Conservation (phyloP, 35 echinoderm and acorn worm species). For the Heliocidaris tuberculata region DNA sequence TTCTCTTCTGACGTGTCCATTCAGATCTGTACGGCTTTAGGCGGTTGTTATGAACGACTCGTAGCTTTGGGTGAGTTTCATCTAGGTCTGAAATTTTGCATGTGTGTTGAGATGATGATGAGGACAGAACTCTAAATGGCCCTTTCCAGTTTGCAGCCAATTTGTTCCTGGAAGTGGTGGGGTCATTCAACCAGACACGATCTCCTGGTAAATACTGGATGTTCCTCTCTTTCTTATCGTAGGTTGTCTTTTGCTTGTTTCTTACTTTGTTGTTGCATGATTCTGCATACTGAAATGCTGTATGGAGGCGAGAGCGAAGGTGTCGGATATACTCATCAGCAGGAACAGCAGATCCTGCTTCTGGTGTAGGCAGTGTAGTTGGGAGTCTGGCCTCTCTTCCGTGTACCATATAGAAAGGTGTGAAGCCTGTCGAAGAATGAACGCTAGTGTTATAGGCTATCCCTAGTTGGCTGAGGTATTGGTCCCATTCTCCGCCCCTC, state of each 20-base stretch:
- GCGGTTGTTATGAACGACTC: background rate
- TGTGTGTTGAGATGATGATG: background rate
- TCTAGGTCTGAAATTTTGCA: background rate
- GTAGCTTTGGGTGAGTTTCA: background rate
- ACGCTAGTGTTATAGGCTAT: slow-evolving; percentile 1
- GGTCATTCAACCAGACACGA: background rate
- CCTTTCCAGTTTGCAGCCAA: background rate
- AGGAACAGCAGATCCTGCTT: background rate
- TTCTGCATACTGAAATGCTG: background rate
- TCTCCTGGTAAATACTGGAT: background rate
- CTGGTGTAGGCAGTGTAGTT: background rate
- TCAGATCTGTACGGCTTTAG: background rate
- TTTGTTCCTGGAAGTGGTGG: background rate
- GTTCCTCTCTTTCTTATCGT: background rate
- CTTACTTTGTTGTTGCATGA: background rate
- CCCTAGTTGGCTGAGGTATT: background rate
- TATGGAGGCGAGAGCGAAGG: background rate
- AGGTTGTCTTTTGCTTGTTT: background rate
- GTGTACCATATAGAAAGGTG: background rate
- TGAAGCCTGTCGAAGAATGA: background rate
- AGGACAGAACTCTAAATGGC: background rate
- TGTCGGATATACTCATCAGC: background rate
- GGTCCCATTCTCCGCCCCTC: background rate
- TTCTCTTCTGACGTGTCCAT: slow-evolving; percentile 34
- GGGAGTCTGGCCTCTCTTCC: background rate